Conservation (phyloP, 30 jellyfish, hydroid and myxozoan genomes). For the Chironex yamaguchii region DNA sequence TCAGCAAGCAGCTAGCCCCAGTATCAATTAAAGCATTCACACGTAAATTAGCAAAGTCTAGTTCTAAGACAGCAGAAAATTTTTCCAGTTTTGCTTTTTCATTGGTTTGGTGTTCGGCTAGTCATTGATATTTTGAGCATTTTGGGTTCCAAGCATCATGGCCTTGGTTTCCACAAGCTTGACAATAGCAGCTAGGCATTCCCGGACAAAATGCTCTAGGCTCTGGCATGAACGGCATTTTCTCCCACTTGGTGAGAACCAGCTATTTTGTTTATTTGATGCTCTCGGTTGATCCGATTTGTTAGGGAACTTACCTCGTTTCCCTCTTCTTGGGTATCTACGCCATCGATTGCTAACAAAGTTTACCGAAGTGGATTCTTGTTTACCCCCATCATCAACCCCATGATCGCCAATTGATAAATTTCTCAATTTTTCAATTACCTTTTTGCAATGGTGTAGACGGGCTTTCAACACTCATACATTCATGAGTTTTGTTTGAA, state of each 20-base stretch:
- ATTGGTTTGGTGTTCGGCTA: neutral
- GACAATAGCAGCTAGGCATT: conserved; percentile 59
- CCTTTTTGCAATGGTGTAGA: neutral
- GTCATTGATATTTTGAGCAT: conserved; percentile 57
- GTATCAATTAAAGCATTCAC: conserved; percentile 52
- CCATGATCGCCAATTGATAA: neutral
- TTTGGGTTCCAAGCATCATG: conserved; percentile 59
- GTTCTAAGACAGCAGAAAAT: conserved; percentile 52
- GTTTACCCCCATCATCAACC: conserved; percentile 7
- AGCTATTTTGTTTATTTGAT: neutral
- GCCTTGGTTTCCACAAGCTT: conserved; percentile 59
- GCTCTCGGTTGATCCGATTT: neutral
- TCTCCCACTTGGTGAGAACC: conserved; percentile 7
- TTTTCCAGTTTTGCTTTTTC: neutral
- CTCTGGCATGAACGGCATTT: conserved; percentile 66
- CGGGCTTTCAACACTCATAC: neutral
- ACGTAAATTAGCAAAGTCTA: neutral
- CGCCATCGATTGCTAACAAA: too few species aligned
- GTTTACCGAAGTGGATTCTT: neutral
- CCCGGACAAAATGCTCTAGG: conserved; percentile 34
- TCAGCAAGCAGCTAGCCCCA: conserved; percentile 63
- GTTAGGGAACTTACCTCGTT: neutral
- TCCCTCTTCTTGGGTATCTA: neutral
- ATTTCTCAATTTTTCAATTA: neutral
- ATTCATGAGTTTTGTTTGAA: neutral